Base-by-base conservation (phyloP, 2,888 invertebrate genomes). In the Tenthredo livida region DNA sequence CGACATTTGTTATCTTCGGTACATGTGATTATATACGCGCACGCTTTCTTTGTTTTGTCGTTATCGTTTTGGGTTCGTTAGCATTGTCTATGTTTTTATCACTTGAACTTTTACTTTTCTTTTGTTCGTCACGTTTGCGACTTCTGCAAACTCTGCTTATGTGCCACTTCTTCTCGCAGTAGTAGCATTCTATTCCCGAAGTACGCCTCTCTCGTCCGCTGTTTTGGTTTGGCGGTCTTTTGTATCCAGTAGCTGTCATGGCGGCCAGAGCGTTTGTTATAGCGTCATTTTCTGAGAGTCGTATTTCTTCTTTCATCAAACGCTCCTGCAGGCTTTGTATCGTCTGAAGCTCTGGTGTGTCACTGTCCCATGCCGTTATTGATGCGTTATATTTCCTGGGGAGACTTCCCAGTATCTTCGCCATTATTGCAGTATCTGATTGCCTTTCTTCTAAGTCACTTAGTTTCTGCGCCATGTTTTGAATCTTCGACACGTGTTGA, bases 361-460 rank as follows among this genome's bases (percentile, higher is more conserved):
- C 80, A 54, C 50, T 25, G n/a, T 80, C 80, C 80, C 80, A 80
- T 25, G 80, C 80, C 12, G 80, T 80, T 50, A 50, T 15, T 10
- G 15, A 12, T 12, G 58, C 58, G 9, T 84, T 82, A 72, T 75
- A 86, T 67, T 85, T 86, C 3, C 75, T 21, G 29, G 87, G 77
- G 47, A 87, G 54, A 80, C 87, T 87, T 10, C 85, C 87, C 37
- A 87, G 67, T 12, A 85, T 75, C 54, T 87, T 87, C 40, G 87
- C 86, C 17, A 86, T 85, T n/a, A 85, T 75, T 6, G 86, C 75
- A 15, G 67, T 6, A 17, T 85, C 83, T 17, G 86, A 67, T n/a
- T 85, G 82, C 15, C 12, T 21, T 65, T 85, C 85, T 12, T 85
- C 87, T 6, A 87, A 37, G 78, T 88, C 86, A 6, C 75, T 82